Conservation (phyloP, 2,113 vertebrate species). For the Larimichthys crocea region DNA sequence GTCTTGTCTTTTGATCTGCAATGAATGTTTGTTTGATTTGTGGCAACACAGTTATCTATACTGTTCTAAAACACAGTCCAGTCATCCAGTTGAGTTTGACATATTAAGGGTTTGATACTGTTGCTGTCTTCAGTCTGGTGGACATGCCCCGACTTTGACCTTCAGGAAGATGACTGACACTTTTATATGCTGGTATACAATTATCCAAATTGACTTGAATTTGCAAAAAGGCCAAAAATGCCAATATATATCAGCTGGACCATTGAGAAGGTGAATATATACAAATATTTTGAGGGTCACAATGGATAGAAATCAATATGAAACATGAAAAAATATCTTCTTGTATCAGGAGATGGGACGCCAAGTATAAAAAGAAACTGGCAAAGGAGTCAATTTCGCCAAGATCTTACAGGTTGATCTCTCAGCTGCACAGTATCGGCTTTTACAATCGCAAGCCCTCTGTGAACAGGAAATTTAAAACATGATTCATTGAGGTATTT, state of each 20-base stretch:
- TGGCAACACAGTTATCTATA: background rate
- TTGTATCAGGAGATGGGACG: background rate
- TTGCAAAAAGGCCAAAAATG: conserved; percentile 54
- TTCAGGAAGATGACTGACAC: conserved; percentile 43
- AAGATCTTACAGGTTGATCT: conserved; percentile 36
- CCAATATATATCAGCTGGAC: conserved; percentile 29
- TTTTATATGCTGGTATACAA: conserved; percentile 38
- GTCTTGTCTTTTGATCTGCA: background rate
- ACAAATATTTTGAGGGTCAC: background rate
- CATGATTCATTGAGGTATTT: conserved; percentile 30
- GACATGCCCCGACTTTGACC: conserved; percentile 27
- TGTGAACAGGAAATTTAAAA: conserved; percentile 62
- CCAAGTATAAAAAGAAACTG: background rate
- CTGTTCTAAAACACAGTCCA: background rate
- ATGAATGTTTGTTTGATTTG: background rate
- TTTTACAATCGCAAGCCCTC: conserved; percentile 5
- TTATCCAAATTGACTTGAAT: conserved; percentile 52
- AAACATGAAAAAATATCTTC: conserved; percentile 16
- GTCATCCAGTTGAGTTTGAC: background rate
- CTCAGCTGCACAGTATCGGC: conserved; percentile 24
- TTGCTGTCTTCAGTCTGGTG: conserved; percentile 1
- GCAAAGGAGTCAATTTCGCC: conserved; percentile 21
- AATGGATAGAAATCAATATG: background rate
- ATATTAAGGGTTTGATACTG: background rate
- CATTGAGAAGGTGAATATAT: conserved; percentile 13